Evolutionary conservation across 2,113 vertebrate genomes (phyloP), one percentile per base, ranked within the genome.

Genomic region (Falco punctatus): DNA sequence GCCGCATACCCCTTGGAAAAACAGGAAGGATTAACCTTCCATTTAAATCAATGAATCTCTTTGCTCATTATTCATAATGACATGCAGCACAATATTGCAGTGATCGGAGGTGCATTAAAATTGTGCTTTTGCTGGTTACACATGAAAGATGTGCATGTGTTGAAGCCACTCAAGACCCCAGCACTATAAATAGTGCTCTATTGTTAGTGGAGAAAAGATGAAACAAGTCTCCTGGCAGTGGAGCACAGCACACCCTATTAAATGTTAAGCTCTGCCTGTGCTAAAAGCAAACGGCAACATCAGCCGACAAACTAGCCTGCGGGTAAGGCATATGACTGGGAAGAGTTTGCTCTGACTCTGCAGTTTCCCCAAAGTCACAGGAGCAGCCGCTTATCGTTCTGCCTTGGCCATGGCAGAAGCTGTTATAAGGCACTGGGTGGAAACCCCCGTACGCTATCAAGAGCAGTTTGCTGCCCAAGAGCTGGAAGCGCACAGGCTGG

Each of bases 381-480:
- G 7, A 91, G 38, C 22, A 83, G 74, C 42, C 70, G 24, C 74
- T 73, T 58, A 40, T 9, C 64, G 7, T 40, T 51, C 54, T 54
- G 72, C 90, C 74, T 88, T 69, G 59, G 70, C 88, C 15, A 98
- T 99, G 98, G 98, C 98, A 67, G 98, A 98, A 96, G 95, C 98
- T 75, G 96, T 98, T 23, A 86, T 98, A 90, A 98, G 97, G 42
- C 98, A 98, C 79, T 98, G 98, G 94, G 96, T 98, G 38, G 98
- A 97, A 95, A 98, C 97, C n/a, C 98, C 98, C 0, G 74, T 96
- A 21, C 98, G 98, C 10, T 98, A 99, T 78, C 97, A 98, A 86
- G 91, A 97, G 58, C 91, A 96, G 64, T 98, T 99, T 88, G 96
- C 89, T 69, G 89, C 66, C 6, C 94, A 92, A 27, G 97, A 98